Percentiles rank a stretch among this genome's conserved stretches.
Evolutionary conservation across 2,113 vertebrate genomes (phyloP).

Genomic region (Phoenicopterus ruber): DNA sequence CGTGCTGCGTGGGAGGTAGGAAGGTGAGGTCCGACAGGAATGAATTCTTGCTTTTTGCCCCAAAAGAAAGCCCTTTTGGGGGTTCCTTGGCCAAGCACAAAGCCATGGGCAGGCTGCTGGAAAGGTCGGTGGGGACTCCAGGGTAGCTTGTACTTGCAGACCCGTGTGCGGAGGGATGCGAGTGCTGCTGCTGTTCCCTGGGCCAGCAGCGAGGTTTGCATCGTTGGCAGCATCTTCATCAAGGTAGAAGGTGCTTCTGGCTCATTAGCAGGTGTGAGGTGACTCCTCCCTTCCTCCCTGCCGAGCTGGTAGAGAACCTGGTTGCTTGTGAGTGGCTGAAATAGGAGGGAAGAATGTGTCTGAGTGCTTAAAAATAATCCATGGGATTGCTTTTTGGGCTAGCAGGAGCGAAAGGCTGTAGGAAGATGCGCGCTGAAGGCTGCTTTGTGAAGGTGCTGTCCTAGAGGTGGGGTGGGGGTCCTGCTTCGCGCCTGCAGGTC

Average conservation of each 20-base stretch:
- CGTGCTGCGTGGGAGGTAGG: not conserved
- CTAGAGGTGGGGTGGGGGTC: not conserved
- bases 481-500: not conserved
- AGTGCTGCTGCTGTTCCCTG: not conserved
- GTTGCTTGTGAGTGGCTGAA: not conserved
- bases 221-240: not conserved
- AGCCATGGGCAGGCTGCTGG: not conserved
- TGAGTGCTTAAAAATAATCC: not conserved
- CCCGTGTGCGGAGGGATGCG: accelerated
- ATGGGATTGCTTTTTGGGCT: not conserved
- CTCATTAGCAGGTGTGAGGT: not conserved
- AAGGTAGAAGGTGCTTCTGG: not conserved
- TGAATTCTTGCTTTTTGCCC: not conserved
- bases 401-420: not conserved
- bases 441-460: not conserved
- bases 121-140: too few species aligned
- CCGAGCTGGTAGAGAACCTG: not conserved
- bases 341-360: not conserved
- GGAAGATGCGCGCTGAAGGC: not conserved
- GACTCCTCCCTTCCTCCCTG: not conserved
- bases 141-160: not conserved
- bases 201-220: not conserved
- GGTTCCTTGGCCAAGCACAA: not conserved
- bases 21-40: not conserved
- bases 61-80: not conserved